Evolutionary conservation across 1,140 invertebrate genomes (phyloP), one percentile per base, ranked within the genome.

Genomic region (Lepidurus couesii): DNA sequence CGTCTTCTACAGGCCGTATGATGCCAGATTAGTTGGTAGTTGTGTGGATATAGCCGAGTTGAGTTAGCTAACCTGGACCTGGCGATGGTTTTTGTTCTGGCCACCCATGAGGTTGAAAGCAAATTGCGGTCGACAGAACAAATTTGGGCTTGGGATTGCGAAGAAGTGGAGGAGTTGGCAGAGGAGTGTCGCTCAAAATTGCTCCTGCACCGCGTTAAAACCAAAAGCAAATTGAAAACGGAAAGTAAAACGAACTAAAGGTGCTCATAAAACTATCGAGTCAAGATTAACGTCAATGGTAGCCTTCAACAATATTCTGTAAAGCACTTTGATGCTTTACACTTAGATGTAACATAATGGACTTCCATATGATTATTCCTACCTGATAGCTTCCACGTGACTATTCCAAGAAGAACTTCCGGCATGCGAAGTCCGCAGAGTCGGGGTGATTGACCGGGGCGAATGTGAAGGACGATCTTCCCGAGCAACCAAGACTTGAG

Each of bases 371-470:
- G 4, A 24, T 5, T 53, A 73, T 5, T 24, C 16, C 10, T 75
- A 79, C 78, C 78, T 79, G 44, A 79, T 74, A 45, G 73, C 74
- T 75, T 79, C 78, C 6, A 44, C 78, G 26, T 79, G 78, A n/a
- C 73, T 75, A 44, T 43, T 79, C 78, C 78, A 79, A 10, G 24
- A 26, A 5, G 21, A 34, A 13, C 44, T 77, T 65, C 53, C 53
- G 53, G 53, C 53, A 65, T 65, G 53, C 16, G 53, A 65, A 65
- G 53, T 65, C 13, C 53, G 8, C 13, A 65, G 21, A 21, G 53
- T 65, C 16, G 53, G 53, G 16, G 53, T 65, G 53, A 65, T 65
- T 16, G 53, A 65, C 21, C 53, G 53, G 6, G 53, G 53, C 53
- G 53, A 65, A 13, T 65, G 53, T 47, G 16, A 47, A 47, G 45